These are phyloP conservation scores for Sisor rabdophorus DNA, from an alignment of 2,113 vertebrate species.

Conservation along the genomic window DNA sequence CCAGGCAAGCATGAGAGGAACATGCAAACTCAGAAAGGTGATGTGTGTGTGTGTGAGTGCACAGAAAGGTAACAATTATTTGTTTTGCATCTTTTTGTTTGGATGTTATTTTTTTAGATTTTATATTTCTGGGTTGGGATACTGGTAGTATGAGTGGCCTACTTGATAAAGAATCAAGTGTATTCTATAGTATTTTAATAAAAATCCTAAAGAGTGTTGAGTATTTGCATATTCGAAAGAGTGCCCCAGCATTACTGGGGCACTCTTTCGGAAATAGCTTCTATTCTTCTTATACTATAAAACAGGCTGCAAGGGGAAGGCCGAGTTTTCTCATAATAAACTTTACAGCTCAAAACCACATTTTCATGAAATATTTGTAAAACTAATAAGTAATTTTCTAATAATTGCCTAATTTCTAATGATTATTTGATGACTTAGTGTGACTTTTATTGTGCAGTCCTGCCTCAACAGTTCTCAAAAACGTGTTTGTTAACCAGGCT, in stretches of 20 bases:
- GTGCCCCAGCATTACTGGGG: too few relatives aligned
- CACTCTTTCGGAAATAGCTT: background rate
- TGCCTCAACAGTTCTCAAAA: constrained; percentile 4
- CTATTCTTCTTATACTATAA: background rate
- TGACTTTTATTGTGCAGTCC: background rate
- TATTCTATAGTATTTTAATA: too few relatives aligned
- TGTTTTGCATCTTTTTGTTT: too few relatives aligned
- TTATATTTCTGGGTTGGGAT: too few relatives aligned
- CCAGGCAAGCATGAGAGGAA: too few relatives aligned
- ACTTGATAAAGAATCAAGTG: too few relatives aligned
- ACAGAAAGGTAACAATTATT: too few relatives aligned
- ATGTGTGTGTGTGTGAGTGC: too few relatives aligned
- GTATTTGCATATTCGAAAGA: too few relatives aligned
- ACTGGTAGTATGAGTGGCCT: too few relatives aligned
- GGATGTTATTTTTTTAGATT: too few relatives aligned
- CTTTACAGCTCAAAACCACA: background rate
- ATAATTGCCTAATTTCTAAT: background rate
- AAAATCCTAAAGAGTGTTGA: constrained; percentile 13
- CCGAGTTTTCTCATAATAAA: background rate
- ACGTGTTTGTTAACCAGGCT: background rate
- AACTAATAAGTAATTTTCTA: background rate
- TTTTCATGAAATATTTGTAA: background rate
- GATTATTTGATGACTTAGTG: background rate
- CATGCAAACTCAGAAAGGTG: too few relatives aligned
- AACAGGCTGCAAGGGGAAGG: background rate